Evolutionary conservation across 2,888 invertebrate species (phyloP).

Genomic region (Pollenia amentaria): DNA sequence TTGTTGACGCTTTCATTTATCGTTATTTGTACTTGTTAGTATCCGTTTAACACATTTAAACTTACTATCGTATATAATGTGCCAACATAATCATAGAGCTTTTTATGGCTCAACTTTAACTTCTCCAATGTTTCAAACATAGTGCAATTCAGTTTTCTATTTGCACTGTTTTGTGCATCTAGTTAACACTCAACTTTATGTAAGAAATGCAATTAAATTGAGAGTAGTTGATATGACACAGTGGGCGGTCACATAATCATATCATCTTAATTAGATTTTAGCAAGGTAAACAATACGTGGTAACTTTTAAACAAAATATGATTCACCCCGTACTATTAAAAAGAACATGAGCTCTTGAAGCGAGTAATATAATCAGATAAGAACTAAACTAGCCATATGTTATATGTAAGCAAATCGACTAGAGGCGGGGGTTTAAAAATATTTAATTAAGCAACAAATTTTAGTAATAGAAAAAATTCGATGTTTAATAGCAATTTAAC

Average conservation of each 20-base stretch:
- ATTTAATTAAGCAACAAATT: no score
- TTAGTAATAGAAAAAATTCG: no score
- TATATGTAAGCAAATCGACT: no score
- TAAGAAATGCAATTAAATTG: not conserved
- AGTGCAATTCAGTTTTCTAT: not conserved
- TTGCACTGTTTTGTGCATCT: not conserved
- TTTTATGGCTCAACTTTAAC: constrained; percentile 23
- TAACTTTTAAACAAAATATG: no score
- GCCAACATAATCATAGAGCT: constrained; percentile 58
- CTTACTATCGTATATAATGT: constrained; percentile 61
- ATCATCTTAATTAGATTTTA: no score
- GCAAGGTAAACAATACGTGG: no score
- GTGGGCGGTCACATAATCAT: not conserved
- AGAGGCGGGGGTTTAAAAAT: no score
- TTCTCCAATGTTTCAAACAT: not conserved
- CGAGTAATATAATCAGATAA: no score
- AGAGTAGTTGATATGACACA: not conserved
- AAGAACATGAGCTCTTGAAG: no score
- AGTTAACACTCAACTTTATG: not conserved
- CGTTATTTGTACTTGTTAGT: constrained; percentile 11
- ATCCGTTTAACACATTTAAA: constrained; percentile 21
- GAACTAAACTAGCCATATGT: no score
- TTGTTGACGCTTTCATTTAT: constrained; percentile 23
- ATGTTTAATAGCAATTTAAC: no score
- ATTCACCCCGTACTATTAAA: no score